Conservation (phyloP, 2,888 invertebrate species). For the Caenorhabditis becei region DNA sequence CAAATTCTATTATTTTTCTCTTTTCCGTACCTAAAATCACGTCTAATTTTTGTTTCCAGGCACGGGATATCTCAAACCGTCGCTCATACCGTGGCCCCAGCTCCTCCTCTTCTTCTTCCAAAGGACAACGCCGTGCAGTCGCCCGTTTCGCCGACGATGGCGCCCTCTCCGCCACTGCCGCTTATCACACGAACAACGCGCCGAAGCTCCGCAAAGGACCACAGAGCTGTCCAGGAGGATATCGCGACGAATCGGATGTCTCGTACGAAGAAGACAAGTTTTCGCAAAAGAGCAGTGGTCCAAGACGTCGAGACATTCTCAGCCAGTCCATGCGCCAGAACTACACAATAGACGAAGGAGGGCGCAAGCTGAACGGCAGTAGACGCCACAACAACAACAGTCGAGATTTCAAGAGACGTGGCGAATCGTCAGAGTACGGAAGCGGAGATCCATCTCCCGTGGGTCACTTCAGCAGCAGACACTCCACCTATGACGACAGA, state of each 20-base stretch:
- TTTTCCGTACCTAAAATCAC: no score
- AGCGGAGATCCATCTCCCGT: conserved; percentile 71
- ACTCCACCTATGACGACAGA: conserved; percentile 58
- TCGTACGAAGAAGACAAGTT: conserved; percentile 58
- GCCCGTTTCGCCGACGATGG: conserved; percentile 57
- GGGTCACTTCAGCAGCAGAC: conserved; percentile 43
- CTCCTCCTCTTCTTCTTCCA: conserved; percentile 33
- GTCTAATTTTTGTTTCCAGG: conserved; percentile 36
- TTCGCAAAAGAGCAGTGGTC: conserved; percentile 42
- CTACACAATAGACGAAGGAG: conserved; percentile 47
- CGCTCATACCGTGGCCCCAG: conserved; percentile 55
- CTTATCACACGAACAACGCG: conserved; percentile 62
- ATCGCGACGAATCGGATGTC: conserved; percentile 53
- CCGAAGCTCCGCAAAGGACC: conserved; percentile 65
- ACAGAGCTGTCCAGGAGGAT: conserved; percentile 69
- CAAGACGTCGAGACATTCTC: conserved; percentile 32
- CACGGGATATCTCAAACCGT: conserved; percentile 55
- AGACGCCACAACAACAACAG: conserved; percentile 30
- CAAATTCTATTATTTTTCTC: no score
- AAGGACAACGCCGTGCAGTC: conserved; percentile 30
- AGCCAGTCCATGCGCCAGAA: conserved; percentile 57
- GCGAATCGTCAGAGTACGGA: conserved; percentile 69
- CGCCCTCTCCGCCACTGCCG: conserved; percentile 60
- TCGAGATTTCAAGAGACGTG: conserved; percentile 40
- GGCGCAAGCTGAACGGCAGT: conserved; percentile 15